phyloP scores from a whole-genome alignment of 1,140 invertebrate genomes.

The Grapholita molesta region DNA sequence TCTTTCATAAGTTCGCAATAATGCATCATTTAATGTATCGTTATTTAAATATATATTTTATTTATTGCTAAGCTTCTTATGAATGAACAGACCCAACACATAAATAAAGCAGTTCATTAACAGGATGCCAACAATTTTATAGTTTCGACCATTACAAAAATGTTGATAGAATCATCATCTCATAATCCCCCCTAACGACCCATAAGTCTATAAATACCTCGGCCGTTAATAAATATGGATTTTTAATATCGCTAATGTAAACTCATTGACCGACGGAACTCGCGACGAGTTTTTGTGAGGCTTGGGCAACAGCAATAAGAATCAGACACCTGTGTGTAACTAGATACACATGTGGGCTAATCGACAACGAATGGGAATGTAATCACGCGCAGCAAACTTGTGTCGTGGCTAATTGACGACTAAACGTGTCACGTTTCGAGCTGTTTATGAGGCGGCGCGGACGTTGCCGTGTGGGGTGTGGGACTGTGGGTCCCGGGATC shows the following conservation, averaged over 20 bases:
- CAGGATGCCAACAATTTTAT: background rate
- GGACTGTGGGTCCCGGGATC: background rate
- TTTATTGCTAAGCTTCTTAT: background rate
- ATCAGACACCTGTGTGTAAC: conserved; percentile 2
- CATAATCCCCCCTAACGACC: background rate
- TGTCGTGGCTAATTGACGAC: conserved; percentile 9
- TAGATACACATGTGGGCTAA: conserved; percentile 3
- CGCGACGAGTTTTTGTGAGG: background rate
- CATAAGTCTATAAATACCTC: background rate
- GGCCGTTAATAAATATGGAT: background rate
- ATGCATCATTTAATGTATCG: background rate
- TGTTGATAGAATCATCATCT: background rate
- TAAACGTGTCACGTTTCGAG: conserved; percentile 5
- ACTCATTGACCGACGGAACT: background rate
- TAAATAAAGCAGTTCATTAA: background rate
- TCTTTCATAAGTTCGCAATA: background rate
- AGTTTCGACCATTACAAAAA: background rate
- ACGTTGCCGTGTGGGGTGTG: background rate
- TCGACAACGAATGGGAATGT: conserved; percentile 2
- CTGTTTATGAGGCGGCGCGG: background rate
- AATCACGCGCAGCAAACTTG: background rate
- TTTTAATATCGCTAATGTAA: background rate
- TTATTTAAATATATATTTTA: background rate
- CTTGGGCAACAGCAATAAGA: background rate
- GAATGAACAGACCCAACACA: background rate